Percentiles rank a stretch among this genome's conserved stretches.
These are phyloP conservation scores for Bombus balteatus DNA, from an alignment of 1,140 invertebrate genomes.

Conservation along the genomic window DNA sequence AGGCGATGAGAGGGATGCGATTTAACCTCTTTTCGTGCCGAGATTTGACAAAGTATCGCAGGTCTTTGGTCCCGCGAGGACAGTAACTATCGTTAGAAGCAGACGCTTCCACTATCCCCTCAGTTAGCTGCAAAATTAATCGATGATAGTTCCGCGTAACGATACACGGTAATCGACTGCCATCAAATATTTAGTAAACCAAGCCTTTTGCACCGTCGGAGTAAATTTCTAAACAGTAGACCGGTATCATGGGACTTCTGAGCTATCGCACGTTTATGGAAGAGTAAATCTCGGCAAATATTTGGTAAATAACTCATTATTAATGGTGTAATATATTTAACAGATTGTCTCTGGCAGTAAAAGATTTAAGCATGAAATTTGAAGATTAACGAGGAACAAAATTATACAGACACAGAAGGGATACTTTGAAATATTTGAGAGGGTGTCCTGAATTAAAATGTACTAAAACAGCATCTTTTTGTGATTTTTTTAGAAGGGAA, in stretches of 20 bases:
- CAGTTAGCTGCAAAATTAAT: slow-evolving; percentile 33
- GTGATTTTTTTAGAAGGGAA: no score
- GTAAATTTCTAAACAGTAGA: neutral
- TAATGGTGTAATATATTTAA: neutral
- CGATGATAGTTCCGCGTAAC: slow-evolving; percentile 25
- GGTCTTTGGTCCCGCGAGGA: neutral
- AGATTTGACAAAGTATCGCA: slow-evolving; percentile 34
- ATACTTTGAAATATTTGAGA: neutral
- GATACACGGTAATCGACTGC: slow-evolving; percentile 23
- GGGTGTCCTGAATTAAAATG: no score
- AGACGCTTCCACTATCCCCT: slow-evolving; percentile 11
- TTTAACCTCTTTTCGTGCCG: neutral
- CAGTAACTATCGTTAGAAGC: neutral
- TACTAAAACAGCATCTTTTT: no score
- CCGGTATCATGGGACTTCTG: neutral
- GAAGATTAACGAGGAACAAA: neutral
- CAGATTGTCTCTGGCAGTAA: neutral
- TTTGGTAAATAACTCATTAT: neutral
- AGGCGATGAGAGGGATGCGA: neutral
- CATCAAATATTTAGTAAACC: slow-evolving; percentile 28
- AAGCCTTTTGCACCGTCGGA: neutral
- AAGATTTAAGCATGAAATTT: neutral
- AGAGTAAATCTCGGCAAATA: neutral
- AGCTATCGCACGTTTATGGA: neutral
- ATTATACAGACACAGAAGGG: neutral